Evolutionary conservation across 2,113 vertebrate genomes (phyloP).

Genomic region (Rhinopomastus cyanomelas): DNA sequence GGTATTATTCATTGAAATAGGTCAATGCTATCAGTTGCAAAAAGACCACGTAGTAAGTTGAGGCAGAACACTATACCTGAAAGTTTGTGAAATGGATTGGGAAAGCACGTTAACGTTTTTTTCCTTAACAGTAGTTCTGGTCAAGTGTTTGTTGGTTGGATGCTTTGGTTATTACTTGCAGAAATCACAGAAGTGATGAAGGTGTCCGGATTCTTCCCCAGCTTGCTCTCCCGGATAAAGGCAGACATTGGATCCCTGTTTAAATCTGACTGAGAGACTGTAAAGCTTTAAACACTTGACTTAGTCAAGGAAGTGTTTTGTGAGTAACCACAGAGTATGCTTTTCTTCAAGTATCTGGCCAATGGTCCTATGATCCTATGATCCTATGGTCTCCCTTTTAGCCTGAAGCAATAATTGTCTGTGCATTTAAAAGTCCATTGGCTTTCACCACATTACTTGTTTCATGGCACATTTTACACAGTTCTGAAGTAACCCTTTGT

Average conservation of each 20-base stretch:
- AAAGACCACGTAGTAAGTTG: neutral
- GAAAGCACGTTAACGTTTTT: accelerated
- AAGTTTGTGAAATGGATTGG: neutral
- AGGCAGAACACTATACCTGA: neutral
- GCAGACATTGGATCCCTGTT: neutral
- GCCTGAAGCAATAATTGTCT: constrained; percentile 38
- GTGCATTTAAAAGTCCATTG: constrained; percentile 51
- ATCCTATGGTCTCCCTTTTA: constrained; percentile 31
- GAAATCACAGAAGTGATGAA: neutral
- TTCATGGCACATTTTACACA: neutral
- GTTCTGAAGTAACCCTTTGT: constrained; percentile 24
- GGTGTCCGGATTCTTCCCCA: neutral
- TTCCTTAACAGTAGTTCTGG: neutral
- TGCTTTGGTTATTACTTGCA: neutral
- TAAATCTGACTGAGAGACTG: neutral
- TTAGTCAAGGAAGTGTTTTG: neutral
- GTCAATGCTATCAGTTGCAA: neutral
- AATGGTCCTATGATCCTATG: too few species aligned
- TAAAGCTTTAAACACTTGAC: neutral
- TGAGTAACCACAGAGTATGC: neutral
- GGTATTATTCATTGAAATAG: neutral
- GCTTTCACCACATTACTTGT: constrained; percentile 14
- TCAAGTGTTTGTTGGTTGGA: neutral
- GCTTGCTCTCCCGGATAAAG: neutral
- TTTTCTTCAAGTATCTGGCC: constrained; percentile 12